Evolutionary conservation across 1,140 invertebrate genomes (phyloP).

Genomic region (Zophobas morio): DNA sequence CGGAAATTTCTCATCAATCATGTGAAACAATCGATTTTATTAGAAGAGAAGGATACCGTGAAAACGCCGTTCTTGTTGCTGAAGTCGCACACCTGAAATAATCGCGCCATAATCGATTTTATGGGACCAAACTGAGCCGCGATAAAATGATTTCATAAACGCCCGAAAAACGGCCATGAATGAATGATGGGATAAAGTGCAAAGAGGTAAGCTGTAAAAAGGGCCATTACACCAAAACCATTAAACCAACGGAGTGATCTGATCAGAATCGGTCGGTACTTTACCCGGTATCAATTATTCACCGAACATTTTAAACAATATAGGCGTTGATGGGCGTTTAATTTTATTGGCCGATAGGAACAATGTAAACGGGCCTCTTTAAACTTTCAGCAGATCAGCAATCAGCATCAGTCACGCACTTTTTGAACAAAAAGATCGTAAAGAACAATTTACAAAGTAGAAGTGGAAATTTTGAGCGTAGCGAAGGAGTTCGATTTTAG

Average conservation of each 20-base stretch:
- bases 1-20: constrained; percentile 37
- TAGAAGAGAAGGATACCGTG: constrained; percentile 10
- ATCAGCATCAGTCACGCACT: background rate
- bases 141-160: background rate
- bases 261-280: constrained; percentile 8
- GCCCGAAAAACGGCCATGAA: constrained; percentile 3
- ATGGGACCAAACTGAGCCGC: constrained; percentile 2
- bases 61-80: constrained; percentile 21
- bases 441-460: no score
- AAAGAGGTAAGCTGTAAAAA: constrained; percentile 26
- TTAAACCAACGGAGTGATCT: constrained; percentile 20
- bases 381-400: constrained; percentile 4
- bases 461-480: no score
- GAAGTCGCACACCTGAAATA: constrained; percentile 13
- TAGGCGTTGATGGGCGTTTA: constrained; percentile 19
- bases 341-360: constrained; percentile 20
- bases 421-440: background rate
- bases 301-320: constrained; percentile 22
- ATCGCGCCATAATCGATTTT: constrained; percentile 20
- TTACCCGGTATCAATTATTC: constrained; percentile 14
- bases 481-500: no score
- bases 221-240: constrained; percentile 6
- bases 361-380: background rate
- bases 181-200: constrained; percentile 20
- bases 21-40: constrained; percentile 39